phyloP scores from a whole-genome alignment of 2,797 vertebrate species.

The Hylomyscus alleni region DNA sequence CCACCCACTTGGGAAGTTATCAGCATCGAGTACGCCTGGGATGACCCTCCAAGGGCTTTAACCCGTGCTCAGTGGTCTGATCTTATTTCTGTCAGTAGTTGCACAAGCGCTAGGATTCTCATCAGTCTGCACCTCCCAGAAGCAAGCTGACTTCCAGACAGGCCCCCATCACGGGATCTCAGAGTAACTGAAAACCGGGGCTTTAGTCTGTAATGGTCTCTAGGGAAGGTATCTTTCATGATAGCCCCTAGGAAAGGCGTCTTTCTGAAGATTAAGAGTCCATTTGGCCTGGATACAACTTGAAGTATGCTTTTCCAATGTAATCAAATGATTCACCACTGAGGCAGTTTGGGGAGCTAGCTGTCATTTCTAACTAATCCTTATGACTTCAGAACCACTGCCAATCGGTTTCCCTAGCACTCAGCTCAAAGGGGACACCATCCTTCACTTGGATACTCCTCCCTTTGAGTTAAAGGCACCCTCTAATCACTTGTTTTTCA shows the following conservation, averaged over 20 bases:
- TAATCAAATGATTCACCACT: neutral
- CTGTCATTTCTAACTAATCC: neutral
- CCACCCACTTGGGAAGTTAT: neutral
- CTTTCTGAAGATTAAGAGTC: neutral
- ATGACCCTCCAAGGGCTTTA: neutral
- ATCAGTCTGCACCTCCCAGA: neutral
- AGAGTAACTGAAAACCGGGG: neutral
- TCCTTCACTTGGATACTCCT: neutral
- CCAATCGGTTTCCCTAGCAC: neutral
- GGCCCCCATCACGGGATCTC: neutral
- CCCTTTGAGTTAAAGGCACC: neutral
- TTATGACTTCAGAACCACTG: neutral
- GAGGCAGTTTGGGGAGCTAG: neutral
- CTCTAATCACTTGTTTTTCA: neutral
- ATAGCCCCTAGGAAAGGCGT: neutral
- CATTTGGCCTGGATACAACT: neutral
- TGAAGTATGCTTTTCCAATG: neutral
- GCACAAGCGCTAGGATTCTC: neutral
- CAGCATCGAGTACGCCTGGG: neutral
- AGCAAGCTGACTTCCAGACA: constrained; percentile 6
- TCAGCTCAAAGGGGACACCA: neutral
- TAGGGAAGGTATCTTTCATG: neutral
- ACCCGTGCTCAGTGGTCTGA: neutral
- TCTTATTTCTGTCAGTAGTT: neutral
- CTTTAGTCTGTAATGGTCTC: neutral